Percentiles rank a stretch among this genome's conserved stretches.
These are phyloP conservation scores for Heteropelma amictum DNA, from an alignment of 2,888 invertebrate genomes.

Conservation along the genomic window DNA sequence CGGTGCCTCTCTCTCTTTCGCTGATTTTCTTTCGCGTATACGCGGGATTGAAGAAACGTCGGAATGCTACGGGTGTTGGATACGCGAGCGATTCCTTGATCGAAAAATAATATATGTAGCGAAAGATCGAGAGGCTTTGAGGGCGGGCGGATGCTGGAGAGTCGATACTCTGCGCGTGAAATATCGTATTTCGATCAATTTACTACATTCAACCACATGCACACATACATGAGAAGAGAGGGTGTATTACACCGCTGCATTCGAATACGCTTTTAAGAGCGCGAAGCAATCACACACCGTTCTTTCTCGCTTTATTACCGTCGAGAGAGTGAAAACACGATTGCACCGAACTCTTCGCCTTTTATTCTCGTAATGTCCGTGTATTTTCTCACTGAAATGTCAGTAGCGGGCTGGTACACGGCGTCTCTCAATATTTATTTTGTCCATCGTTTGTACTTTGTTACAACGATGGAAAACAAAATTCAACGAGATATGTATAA, in stretches of 20 bases:
- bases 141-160: conserved; percentile 23
- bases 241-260: neutral
- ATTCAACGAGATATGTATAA: neutral
- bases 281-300: conserved; percentile 33
- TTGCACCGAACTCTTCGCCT: neutral
- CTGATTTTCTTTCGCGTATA: conserved; percentile 2
- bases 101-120: conserved; percentile 37
- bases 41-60: conserved; percentile 31
- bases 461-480: neutral
- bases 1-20: conserved; percentile 16
- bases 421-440: neutral
- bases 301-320: conserved; percentile 3
- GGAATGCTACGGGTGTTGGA: conserved; percentile 51
- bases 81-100: conserved; percentile 44
- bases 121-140: conserved; percentile 16
- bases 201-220: neutral
- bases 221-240: neutral
- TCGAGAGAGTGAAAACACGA: conserved; percentile 9
- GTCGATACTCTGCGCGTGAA: conserved; percentile 51
- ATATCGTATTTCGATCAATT: conserved; percentile 54
- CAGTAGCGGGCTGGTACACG: neutral
- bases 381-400: conserved; percentile 26
- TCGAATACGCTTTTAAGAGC: conserved; percentile 29
- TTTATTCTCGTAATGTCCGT: conserved; percentile 11
- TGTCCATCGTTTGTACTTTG: neutral